Evolutionary conservation across 2,113 vertebrate genomes (phyloP).

Genomic region (Camelus dromedarius): DNA sequence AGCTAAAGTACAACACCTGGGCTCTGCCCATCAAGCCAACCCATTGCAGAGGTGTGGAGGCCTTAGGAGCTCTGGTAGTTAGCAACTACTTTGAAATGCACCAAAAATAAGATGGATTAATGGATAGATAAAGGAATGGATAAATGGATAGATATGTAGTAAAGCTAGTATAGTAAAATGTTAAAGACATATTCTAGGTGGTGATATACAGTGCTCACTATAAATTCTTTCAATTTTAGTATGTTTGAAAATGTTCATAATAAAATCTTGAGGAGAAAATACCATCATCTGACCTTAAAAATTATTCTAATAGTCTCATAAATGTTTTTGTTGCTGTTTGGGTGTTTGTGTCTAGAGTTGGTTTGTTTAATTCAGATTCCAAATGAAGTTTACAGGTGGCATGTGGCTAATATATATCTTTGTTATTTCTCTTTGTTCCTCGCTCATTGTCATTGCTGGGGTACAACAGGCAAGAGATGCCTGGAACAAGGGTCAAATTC

Average conservation of each 20-base stretch:
- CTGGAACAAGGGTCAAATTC: not conserved
- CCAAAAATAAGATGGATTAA: not conserved
- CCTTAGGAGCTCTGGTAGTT: not conserved
- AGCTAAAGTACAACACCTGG: not conserved
- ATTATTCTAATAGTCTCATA: not conserved
- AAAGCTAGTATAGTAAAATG: not conserved
- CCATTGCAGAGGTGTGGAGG: not conserved
- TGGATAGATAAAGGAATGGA: not conserved
- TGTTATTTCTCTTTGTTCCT: not conserved
- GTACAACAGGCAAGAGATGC: not conserved
- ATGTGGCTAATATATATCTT: not conserved
- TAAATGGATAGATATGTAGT: not conserved
- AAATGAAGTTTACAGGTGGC: not conserved
- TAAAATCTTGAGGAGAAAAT: not conserved
- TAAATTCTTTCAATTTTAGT: not conserved
- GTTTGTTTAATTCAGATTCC: not conserved
- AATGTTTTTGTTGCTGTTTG: not conserved
- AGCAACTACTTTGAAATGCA: not conserved
- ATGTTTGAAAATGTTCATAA: not conserved
- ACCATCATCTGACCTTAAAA: not conserved
- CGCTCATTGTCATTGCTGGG: not conserved
- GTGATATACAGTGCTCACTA: not conserved
- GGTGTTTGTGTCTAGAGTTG: not conserved
- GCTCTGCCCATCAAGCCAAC: not conserved
- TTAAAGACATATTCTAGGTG: not conserved